Evolutionary conservation across 2,797 vertebrate species (phyloP), one percentile per base, ranked within the genome.

Genomic region (Astyanax mexicanus): DNA sequence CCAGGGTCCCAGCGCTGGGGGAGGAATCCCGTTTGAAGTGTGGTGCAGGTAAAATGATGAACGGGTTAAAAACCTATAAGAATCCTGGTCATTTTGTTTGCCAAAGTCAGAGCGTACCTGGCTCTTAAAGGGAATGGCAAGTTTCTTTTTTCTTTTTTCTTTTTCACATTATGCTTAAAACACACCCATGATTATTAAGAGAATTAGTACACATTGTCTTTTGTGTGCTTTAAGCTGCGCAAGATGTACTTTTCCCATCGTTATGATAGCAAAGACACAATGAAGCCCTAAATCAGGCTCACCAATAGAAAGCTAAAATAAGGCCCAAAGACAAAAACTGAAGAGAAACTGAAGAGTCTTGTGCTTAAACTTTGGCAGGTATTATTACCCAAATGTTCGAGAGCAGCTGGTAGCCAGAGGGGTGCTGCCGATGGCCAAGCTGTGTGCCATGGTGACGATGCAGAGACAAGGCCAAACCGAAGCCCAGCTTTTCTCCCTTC

Each of bases 351-450:
- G 5, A 11, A 6, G 58, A 6, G 10, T 66, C 7, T 57, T 12
- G 0, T 23, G 37, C 6, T 69, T 25, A 44, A 69, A 55, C 29
- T 25, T 61, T 37, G 81, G 17, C 81, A 99, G 98, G 86, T 99
- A 99, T 87, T 99, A 99, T 83, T 99, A 99, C 87, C 98, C 98
- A 67, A 98, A 98, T 62, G 96, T 99, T 71, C 92, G 96, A 81
- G 97, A 99, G 69, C 98, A 99, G 89, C 89, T 98, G 82, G 95
- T 98, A 25, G 97, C 96, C 86, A 95, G 81, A 84, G 96, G 95
- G 76, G 84, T 92, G 51, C 90, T 99, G 80, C 96, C 96, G 0
- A 83, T 99, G 84, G 96, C 98, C 7, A 95, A 96, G 74, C 92
- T 99, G 19, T 99, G 96, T 79, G 96, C 96, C 81, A 92, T 98